Conservation (phyloP, 2,888 invertebrate genomes). For the Cacoxenus indagator region DNA sequence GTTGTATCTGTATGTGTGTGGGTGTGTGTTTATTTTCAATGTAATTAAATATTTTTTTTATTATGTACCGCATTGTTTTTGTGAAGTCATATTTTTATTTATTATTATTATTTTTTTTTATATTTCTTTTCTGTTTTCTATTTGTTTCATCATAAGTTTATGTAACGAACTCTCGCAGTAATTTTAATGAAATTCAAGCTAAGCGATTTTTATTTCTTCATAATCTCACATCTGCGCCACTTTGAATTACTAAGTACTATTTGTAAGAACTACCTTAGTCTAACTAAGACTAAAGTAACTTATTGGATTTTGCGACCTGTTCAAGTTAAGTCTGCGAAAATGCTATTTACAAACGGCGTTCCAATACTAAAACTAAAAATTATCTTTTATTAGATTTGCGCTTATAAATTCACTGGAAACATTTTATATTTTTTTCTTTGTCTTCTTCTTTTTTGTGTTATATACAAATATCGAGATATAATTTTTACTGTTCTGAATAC, state of each 20-base stretch:
- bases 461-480: neutral
- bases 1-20: neutral
- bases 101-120: no score
- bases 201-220: conserved; percentile 17
- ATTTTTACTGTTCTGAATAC: neutral
- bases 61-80: neutral
- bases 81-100: neutral
- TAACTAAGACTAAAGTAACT: neutral
- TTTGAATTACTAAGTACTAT: neutral
- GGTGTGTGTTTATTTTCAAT: neutral
- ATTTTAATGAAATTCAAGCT: conserved; percentile 40
- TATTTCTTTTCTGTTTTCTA: no score
- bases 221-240: neutral
- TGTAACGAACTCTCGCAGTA: neutral
- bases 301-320: neutral
- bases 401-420: conserved; percentile 1
- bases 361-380: neutral
- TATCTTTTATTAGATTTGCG: neutral
- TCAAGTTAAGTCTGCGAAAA: neutral
- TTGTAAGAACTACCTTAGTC: no score
- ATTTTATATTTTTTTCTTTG: no score
- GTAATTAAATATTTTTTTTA: conserved; percentile 33
- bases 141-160: neutral
- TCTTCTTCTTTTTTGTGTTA: no score
- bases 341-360: neutral